Conservation (phyloP, 2,888 invertebrate species). For the Lasioglossum villosulum region DNA sequence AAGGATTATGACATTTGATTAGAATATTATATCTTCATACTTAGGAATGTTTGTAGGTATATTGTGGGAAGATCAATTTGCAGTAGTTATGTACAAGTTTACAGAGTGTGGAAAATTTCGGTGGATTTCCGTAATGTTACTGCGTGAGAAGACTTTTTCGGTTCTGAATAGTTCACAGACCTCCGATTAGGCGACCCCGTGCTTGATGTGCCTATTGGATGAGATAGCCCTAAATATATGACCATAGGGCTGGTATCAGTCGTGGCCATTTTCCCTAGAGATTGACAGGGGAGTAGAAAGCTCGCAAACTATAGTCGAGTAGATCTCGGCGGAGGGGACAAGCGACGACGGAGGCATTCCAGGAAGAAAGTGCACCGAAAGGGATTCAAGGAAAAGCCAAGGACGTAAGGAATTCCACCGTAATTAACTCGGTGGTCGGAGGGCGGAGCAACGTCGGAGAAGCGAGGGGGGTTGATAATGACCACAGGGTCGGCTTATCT, state of each 20-base stretch:
- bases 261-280: conserved; percentile 12
- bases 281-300: conserved; percentile 15
- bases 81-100: no score
- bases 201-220: background rate
- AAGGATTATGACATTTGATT: no score
- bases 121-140: no score
- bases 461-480: conserved; percentile 67
- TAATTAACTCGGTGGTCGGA: conserved; percentile 64
- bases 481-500: conserved; percentile 68
- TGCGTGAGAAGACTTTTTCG: no score
- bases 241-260: background rate
- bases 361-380: conserved; percentile 6
- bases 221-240: background rate
- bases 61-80: no score
- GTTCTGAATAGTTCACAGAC: no score
- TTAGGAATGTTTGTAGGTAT: no score
- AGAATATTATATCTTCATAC: no score
- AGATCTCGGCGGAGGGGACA: background rate
- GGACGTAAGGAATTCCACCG: conserved; percentile 59
- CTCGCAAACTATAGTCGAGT: background rate
- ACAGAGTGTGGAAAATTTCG: no score
- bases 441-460: conserved; percentile 22
- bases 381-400: conserved; percentile 43
- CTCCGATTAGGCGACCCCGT: no score
- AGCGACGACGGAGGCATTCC: conserved; percentile 8